Base-by-base conservation (phyloP, 2,797 vertebrate species). In the Megalops cyprinoides region DNA sequence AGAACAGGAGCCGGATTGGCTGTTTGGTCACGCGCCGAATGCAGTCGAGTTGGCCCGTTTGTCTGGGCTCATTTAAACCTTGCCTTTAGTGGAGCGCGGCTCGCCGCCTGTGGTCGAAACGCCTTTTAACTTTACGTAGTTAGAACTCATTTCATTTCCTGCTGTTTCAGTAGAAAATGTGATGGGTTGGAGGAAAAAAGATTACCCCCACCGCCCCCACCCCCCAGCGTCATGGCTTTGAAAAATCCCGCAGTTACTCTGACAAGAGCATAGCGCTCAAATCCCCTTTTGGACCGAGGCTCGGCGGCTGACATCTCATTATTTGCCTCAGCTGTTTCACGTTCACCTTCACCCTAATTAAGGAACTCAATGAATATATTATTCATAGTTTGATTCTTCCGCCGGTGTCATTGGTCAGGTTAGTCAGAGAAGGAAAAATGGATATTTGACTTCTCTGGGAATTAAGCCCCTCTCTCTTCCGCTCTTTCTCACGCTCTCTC, bases 301-400 rank as follows among this genome's bases (percentile, higher is more conserved):
- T 42, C 39, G 15, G 74, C 31, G 44, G 46, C 74, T 76, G 74
- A 76, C 74, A 58, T 77, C 76, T 58, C 76, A 77, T 58, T 58
- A 56, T 58, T 44, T 60, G 53, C 44, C 76, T 77, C 76, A 58
- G 76, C 76, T 58, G 51, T 42, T 77, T 15, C 51, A 56, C 55
- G n/a, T 77, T 77, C 51, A 58, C 51, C 76, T 77, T 77, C 76
- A 77, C 53, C 76, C 53, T 77, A 55, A 77, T 77, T 77, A 58
- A 77, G 76, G 15, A 77, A 51, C 76, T 77, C 76, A 58, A 39
- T 58, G 53, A 60, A 77, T 77, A 51, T 58, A 77, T 77, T 77
- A 58, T 60, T 77, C 51, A 58, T 39, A 60, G 76, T 58, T 76
- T 39, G 55, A 55, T 55, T 55, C 37, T 44, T 58, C 76, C 44